A percentile compares a stretch with the other conserved stretches of the same genome.
Conservation (phyloP, 1,140 invertebrate genomes). For the Drosophila mayri region DNA sequence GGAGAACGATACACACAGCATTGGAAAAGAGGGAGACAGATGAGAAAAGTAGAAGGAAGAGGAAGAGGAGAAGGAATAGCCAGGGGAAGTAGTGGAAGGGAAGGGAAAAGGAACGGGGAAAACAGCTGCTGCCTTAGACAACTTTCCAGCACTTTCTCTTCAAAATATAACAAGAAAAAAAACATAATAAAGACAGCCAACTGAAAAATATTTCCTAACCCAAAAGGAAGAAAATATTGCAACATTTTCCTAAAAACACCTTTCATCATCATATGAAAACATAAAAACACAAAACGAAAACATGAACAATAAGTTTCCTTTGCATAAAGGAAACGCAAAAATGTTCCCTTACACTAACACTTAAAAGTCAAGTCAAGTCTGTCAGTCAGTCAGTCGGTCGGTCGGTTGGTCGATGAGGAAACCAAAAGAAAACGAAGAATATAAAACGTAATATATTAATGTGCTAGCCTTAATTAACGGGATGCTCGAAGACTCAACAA, state of each 20-base stretch:
- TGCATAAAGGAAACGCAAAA: not conserved
- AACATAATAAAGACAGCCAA: not conserved
- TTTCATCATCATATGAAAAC: not conserved
- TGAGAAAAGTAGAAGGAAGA: too few relatives aligned
- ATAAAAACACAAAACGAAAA: not conserved
- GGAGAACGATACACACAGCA: constrained; percentile 31
- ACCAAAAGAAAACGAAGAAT: constrained; percentile 39
- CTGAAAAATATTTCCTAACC: not conserved
- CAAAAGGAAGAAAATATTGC: constrained; percentile 5
- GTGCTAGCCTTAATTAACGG: constrained; percentile 56
- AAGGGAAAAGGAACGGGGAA: not conserved
- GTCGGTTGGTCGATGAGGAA: constrained; percentile 41
- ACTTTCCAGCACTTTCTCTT: constrained; percentile 22
- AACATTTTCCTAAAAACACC: constrained; percentile 1
- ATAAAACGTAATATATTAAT: constrained; percentile 26
- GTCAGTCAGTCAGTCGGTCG: not conserved
- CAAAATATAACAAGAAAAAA: not conserved
- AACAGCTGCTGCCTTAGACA: constrained; percentile 26
- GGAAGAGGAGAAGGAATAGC: not conserved
- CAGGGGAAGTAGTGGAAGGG: not conserved
- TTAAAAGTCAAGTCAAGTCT: constrained; percentile 11
- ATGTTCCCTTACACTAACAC: constrained; percentile 59
- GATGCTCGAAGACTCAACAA: constrained; percentile 23
- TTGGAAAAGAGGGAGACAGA: constrained; percentile 1
- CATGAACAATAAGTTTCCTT: constrained; percentile 2